A percentile compares a stretch with the other conserved stretches of the same genome.
phyloP scores from a whole-genome alignment of 2,888 invertebrate genomes.

The Acronicta alni region DNA sequence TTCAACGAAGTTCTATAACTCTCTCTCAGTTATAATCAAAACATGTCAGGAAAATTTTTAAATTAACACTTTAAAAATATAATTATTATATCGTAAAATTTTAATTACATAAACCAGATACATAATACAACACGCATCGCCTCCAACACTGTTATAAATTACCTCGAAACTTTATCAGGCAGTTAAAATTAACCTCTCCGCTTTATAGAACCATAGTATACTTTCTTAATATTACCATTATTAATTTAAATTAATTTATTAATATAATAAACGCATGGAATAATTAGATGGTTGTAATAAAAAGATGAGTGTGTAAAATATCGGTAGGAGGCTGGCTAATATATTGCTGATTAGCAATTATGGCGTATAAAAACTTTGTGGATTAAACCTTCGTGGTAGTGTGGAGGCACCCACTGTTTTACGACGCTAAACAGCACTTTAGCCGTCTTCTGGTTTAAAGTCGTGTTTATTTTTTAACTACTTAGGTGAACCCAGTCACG shows the following conservation, averaged over 20 bases:
- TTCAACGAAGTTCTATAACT: background rate
- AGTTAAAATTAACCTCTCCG: slow-evolving; percentile 61
- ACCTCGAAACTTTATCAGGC: slow-evolving; percentile 56
- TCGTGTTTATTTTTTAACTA: background rate
- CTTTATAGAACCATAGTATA: slow-evolving; percentile 44
- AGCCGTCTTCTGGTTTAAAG: slow-evolving; percentile 17
- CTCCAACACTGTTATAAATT: slow-evolving; percentile 57
- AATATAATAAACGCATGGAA: slow-evolving; percentile 45
- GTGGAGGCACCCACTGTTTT: slow-evolving; percentile 53
- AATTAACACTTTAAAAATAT: slow-evolving; percentile 18
- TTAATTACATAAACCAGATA: slow-evolving; percentile 32
- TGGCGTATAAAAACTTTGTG: slow-evolving; percentile 28
- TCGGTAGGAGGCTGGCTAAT: slow-evolving; percentile 24
- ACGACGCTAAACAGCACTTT: slow-evolving; percentile 33
- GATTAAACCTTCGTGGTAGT: slow-evolving; percentile 4
- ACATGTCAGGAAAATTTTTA: slow-evolving; percentile 11
- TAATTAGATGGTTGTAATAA: slow-evolving; percentile 49
- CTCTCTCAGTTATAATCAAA: slow-evolving; percentile 4
- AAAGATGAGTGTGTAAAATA: slow-evolving; percentile 36
- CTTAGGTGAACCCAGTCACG: too few species aligned
- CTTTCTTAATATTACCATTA: slow-evolving; percentile 43
- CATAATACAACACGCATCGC: slow-evolving; percentile 33
- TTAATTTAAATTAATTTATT: slow-evolving; percentile 58
- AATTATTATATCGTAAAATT: slow-evolving; percentile 19
- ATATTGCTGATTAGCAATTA: slow-evolving; percentile 44